Evolutionary conservation across 2,797 vertebrate species (phyloP).

Genomic region (Anomalospiza imberbis): DNA sequence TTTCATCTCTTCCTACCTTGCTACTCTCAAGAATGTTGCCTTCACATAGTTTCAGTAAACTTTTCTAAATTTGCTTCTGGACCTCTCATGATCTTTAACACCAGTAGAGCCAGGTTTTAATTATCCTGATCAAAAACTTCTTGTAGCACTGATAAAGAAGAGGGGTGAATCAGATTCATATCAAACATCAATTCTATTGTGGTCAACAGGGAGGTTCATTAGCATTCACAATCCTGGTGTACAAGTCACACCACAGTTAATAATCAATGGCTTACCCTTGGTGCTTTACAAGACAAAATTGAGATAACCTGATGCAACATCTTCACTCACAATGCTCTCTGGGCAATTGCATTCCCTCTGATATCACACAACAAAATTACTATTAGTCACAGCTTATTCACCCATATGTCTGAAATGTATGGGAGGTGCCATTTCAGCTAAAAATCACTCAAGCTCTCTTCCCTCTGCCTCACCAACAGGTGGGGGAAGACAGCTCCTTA

Average conservation of each 20-base stretch:
- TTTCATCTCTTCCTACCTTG: background rate
- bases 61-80: background rate
- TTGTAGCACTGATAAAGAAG: background rate
- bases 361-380: background rate
- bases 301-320: background rate
- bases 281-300: rapidly evolving
- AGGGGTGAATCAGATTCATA: background rate
- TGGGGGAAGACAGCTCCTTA: background rate
- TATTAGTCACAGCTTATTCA: background rate
- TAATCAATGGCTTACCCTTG: background rate
- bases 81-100: background rate
- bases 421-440: background rate
- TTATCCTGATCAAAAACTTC: background rate
- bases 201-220: background rate
- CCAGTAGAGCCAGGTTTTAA: background rate
- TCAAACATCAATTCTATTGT: background rate
- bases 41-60: background rate
- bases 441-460: background rate
- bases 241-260: background rate
- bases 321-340: background rate
- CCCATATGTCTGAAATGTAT: background rate
- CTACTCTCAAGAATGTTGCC: background rate
- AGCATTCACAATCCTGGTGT: background rate
- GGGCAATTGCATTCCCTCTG: background rate
- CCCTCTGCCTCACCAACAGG: background rate